Percentiles rank a stretch among this genome's conserved stretches.
Evolutionary conservation across 2,797 vertebrate genomes (phyloP).

Genomic region (Characodon lateralis): DNA sequence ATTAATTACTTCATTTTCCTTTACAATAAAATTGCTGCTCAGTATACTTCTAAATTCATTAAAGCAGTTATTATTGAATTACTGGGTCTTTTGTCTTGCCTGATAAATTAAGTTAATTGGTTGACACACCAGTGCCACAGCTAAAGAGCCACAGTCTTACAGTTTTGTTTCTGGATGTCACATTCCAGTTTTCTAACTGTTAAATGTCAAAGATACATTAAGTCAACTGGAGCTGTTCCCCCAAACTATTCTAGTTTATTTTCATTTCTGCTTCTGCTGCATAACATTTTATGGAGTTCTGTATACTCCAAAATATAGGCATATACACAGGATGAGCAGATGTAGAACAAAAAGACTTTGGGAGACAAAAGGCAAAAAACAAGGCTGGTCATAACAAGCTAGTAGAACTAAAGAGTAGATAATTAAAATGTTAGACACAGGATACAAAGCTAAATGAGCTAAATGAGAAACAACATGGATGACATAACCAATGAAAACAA

Average conservation of each 20-base stretch:
- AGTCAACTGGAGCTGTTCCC: not conserved
- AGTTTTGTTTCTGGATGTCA: not conserved
- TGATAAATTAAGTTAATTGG: not conserved
- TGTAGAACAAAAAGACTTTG: slow-evolving; percentile 1
- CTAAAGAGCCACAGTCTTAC: not conserved
- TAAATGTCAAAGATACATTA: not conserved
- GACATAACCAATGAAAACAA: not conserved
- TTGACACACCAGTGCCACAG: not conserved
- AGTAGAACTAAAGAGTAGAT: not conserved
- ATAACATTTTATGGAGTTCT: not conserved
- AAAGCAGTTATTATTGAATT: not conserved
- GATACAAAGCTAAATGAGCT: not conserved
- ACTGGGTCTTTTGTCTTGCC: not conserved
- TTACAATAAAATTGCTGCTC: not conserved
- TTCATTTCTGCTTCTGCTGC: not conserved
- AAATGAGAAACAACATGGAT: not conserved
- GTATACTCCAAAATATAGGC: not conserved
- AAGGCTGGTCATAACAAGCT: not conserved
- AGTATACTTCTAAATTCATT: not conserved
- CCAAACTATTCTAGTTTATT: not conserved
- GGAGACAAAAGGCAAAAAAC: not conserved
- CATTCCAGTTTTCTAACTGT: not conserved
- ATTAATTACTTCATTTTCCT: not conserved
- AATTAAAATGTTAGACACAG: not conserved
- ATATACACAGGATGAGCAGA: not conserved